phyloP scores from a whole-genome alignment of 92 coral and sea anemone genomes.

The Siderastrea siderea region DNA sequence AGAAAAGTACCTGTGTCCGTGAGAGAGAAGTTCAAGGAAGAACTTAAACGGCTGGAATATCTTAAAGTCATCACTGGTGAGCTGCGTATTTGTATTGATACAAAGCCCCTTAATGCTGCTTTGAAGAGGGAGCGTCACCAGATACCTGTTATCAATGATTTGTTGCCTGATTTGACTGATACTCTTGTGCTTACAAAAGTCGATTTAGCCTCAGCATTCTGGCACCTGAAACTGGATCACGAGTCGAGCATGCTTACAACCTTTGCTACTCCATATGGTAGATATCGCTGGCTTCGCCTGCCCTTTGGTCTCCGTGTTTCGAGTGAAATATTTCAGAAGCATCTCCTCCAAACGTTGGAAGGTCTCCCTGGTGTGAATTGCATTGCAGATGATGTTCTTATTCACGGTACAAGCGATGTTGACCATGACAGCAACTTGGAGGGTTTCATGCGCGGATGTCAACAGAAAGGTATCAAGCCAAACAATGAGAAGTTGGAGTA shows the following conservation, averaged over 20 bases:
- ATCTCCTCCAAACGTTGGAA: constrained; percentile 38
- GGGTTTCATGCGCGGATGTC: not conserved
- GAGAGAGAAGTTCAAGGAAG: not conserved
- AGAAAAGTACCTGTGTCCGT: constrained; percentile 4
- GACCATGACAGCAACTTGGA: constrained; percentile 34
- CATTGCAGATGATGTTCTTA: constrained; percentile 3
- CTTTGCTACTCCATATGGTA: constrained; percentile 29
- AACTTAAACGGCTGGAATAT: constrained; percentile 6
- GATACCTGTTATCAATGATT: constrained; percentile 11
- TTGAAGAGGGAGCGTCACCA: constrained; percentile 21
- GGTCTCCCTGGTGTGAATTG: constrained; percentile 50
- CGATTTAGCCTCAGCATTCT: constrained; percentile 45
- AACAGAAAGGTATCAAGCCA: constrained; percentile 44
- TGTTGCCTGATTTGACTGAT: constrained; percentile 3
- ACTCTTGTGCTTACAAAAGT: constrained; percentile 41
- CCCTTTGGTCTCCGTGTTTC: constrained; percentile 56
- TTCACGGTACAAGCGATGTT: constrained; percentile 17
- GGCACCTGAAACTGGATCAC: constrained; percentile 24
- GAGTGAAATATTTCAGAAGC: constrained; percentile 56
- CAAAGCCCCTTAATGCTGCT: not conserved
- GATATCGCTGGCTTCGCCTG: constrained; percentile 30
- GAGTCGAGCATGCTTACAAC: constrained; percentile 23
- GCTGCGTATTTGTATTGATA: constrained; percentile 26
- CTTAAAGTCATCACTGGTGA: constrained; percentile 1
- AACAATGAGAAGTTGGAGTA: constrained; percentile 47